Conservation (phyloP, 2,113 vertebrate genomes). For the Trichechus manatus region DNA sequence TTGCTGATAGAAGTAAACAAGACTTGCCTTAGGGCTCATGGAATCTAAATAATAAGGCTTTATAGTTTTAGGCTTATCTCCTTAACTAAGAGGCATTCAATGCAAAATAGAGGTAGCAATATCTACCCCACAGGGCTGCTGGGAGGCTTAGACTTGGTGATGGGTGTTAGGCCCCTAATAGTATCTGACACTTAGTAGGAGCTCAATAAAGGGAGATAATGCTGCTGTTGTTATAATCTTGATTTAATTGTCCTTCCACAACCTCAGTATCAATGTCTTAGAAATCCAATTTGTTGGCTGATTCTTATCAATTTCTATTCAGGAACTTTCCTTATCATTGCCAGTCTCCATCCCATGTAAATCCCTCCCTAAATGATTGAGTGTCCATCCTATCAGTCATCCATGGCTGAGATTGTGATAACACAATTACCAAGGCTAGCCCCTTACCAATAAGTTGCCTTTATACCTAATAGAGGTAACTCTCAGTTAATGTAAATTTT, state of each 20-base stretch:
- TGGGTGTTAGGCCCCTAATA: neutral
- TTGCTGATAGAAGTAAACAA: neutral
- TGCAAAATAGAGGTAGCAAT: neutral
- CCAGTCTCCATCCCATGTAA: too few species aligned
- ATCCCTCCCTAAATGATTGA: neutral
- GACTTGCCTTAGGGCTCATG: neutral
- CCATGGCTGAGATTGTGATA: neutral
- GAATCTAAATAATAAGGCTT: neutral
- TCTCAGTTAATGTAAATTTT: slow-evolving; percentile 6
- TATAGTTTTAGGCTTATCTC: neutral
- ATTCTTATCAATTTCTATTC: neutral
- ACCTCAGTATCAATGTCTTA: neutral
- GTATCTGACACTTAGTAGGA: neutral
- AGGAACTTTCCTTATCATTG: neutral
- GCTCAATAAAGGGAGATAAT: neutral
- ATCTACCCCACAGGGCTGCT: neutral
- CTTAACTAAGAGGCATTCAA: neutral
- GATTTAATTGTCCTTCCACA: slow-evolving; percentile 27
- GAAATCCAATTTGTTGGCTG: neutral
- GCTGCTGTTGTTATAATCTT: neutral
- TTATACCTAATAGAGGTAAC: neutral
- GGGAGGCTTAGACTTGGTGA: neutral
- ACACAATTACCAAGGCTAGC: neutral
- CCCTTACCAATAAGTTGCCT: neutral
- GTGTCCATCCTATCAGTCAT: neutral